A percentile compares a stretch with the other conserved stretches of the same genome.
phyloP scores from a whole-genome alignment of 1,140 invertebrate species.

The Polypedilum pembai region DNA sequence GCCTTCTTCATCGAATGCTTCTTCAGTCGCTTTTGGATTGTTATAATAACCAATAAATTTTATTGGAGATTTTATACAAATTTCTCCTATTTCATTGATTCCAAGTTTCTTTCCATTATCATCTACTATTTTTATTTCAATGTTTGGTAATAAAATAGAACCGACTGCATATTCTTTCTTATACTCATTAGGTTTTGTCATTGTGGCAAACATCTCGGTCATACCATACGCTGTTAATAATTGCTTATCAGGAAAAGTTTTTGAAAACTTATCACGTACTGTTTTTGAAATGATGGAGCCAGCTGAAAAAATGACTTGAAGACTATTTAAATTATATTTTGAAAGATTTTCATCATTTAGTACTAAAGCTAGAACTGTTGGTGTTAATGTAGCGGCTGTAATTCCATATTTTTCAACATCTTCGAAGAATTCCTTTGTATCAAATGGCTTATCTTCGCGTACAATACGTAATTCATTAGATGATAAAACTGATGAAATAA shows the following conservation, averaged over 20 bases:
- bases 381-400: background rate
- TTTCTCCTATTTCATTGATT: constrained; percentile 24
- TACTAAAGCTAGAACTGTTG: background rate
- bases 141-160: background rate
- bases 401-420: constrained; percentile 35
- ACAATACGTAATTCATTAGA: constrained; percentile 30
- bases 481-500: constrained; percentile 35
- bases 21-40: background rate
- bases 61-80: background rate
- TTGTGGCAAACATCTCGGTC: background rate
- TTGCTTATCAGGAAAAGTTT: background rate
- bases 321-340: background rate
- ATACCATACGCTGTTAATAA: background rate
- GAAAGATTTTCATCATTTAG: background rate
- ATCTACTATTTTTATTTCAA: background rate
- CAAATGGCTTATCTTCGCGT: constrained; percentile 30
- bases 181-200: background rate
- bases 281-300: background rate
- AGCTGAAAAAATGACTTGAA: background rate
- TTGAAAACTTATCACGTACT: background rate
- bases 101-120: background rate
- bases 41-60: constrained; percentile 20
- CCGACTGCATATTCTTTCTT: background rate
- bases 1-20: constrained; percentile 48
- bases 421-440: constrained; percentile 37